Percentiles rank a stretch among this genome's conserved stretches.
These are phyloP conservation scores for Crocodylus rhombifer DNA, from an alignment of 2,797 vertebrate species.

Conservation along the genomic window DNA sequence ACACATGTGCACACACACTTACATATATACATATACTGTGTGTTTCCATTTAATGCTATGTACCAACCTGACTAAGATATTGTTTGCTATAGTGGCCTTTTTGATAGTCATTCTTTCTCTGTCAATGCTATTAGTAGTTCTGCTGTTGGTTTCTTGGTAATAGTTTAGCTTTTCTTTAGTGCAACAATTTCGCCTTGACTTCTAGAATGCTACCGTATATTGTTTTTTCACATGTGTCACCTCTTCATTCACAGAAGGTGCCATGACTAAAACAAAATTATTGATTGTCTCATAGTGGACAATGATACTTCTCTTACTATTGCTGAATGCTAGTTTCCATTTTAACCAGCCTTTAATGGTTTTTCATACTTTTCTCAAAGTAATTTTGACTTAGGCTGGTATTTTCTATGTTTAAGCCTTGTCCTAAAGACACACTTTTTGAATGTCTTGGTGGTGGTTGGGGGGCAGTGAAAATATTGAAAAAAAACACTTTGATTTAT, in stretches of 20 bases:
- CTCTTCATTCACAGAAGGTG: background rate
- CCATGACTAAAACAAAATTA: background rate
- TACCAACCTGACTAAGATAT: background rate
- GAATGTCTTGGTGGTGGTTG: conserved; percentile 8
- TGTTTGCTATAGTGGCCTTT: background rate
- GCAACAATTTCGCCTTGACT: background rate
- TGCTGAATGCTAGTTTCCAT: background rate
- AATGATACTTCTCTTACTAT: background rate
- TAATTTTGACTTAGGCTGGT: background rate
- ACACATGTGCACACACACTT: too few species aligned
- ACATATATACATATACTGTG: background rate
- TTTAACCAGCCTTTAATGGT: background rate
- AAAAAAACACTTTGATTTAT: background rate
- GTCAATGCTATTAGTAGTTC: background rate
- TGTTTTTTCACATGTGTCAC: background rate
- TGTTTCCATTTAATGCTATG: background rate
- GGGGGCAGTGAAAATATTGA: background rate
- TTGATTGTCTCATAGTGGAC: background rate
- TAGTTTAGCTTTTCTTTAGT: background rate
- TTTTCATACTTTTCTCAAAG: background rate
- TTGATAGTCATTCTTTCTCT: background rate
- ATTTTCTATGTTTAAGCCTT: background rate
- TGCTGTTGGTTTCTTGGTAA: background rate
- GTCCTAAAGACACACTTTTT: background rate
- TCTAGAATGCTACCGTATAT: background rate